phyloP scores from a whole-genome alignment of 2,113 vertebrate genomes.

The Zingel zingel region DNA sequence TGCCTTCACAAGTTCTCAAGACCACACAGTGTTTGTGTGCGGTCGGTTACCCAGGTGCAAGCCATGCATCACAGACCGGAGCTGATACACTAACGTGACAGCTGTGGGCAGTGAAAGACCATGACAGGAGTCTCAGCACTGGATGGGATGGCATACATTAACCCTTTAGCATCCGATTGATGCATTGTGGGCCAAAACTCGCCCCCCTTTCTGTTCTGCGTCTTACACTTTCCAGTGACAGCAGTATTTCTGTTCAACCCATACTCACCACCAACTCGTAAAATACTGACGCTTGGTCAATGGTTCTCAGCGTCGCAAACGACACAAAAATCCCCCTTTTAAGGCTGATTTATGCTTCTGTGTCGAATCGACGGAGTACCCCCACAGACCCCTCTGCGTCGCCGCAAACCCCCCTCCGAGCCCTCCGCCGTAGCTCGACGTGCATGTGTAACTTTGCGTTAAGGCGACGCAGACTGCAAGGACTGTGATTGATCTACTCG shows the following conservation, averaged over 20 bases:
- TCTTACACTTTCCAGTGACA: neutral
- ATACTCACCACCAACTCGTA: no score
- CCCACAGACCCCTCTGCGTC: no score
- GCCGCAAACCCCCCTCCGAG: no score
- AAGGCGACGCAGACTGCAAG: no score
- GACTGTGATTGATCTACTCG: no score
- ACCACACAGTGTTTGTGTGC: conserved; percentile 63
- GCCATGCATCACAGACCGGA: conserved; percentile 80
- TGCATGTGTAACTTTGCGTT: no score
- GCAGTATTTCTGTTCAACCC: neutral
- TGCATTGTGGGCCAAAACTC: conserved; percentile 5
- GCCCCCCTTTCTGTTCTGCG: neutral
- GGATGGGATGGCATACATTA: conserved; percentile 73
- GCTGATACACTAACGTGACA: conserved; percentile 82
- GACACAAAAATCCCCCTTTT: no score
- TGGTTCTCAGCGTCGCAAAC: no score
- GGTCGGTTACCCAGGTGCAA: conserved; percentile 79
- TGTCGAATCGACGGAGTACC: no score
- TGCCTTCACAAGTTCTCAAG: neutral
- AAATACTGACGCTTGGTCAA: no score
- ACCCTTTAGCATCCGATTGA: conserved; percentile 30
- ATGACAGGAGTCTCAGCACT: conserved; percentile 79
- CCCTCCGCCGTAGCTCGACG: no score
- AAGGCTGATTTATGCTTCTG: no score
- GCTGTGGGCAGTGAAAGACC: conserved; percentile 85